These are phyloP conservation scores for Diachasmimorpha longicaudata DNA, from an alignment of 1,140 invertebrate species.

Conservation along the genomic window DNA sequence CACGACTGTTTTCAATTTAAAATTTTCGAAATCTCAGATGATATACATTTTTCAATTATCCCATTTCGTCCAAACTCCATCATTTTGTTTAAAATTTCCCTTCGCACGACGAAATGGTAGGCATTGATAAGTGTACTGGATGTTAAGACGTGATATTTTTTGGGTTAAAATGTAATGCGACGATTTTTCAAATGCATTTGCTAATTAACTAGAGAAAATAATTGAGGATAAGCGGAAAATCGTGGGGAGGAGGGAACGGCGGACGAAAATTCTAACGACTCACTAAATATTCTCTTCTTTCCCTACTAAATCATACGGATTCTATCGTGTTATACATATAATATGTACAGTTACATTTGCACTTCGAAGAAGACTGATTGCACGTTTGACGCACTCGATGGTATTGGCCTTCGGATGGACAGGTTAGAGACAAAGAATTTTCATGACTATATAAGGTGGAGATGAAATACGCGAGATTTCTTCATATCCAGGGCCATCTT, in stretches of 20 bases:
- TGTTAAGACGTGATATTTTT: background rate
- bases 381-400: background rate
- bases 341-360: slow-evolving; percentile 6
- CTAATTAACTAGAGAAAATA: background rate
- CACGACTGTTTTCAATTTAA: background rate
- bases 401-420: background rate
- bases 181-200: slow-evolving; percentile 22
- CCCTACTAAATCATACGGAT: background rate
- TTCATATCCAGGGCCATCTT: background rate
- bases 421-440: background rate
- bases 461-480: background rate
- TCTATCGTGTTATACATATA: background rate
- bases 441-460: background rate
- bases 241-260: slow-evolving; percentile 24
- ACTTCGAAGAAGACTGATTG: background rate
- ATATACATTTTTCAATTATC: background rate
- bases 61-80: background rate
- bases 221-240: slow-evolving; percentile 39
- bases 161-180: background rate
- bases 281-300: slow-evolving; percentile 10
- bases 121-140: background rate
- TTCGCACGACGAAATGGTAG: too few relatives aligned
- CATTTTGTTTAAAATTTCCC: background rate
- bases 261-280: slow-evolving; percentile 35
- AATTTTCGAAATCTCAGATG: background rate